Base-by-base conservation (phyloP, 2,888 invertebrate genomes). In the Phytoseiulus persimilis region DNA sequence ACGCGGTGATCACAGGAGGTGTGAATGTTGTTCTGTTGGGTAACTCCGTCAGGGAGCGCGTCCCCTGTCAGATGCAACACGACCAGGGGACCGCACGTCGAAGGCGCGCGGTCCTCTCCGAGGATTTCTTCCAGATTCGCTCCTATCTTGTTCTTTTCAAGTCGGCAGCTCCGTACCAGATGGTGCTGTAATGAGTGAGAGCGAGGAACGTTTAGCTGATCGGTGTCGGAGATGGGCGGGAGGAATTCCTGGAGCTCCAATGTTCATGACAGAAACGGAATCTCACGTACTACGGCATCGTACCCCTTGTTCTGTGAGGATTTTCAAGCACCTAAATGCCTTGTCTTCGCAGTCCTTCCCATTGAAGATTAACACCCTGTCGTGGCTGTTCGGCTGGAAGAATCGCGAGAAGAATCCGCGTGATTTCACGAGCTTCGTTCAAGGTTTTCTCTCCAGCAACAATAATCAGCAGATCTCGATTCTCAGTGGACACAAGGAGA, bases 311-410 rank as follows among this genome's bases (percentile, higher is more conserved):
- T 87, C 87, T n/a, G 87, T 87, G 6, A 87, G 39, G 28, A 32
- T 32, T 87, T 31, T 33, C 45, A 87, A 33, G 87, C 87, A 87
- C 45, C 33, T 87, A 87, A 87, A 87, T 33, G 87, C 87, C 87
- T 87, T 87, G 87, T 87, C 87, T 87, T 87, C 87, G 87, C 87
- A 87, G 45, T 87, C 87, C 87, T 87, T 87, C 33, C 87, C 87
- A 87, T 45, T 87, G 87, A 87, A 87, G 87, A 87, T 87, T 9
- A 87, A 87, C 87, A 87, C 87, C 87, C 87, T 87, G 87, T 87
- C 87, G 33, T 87, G 87, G 87, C 87, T 87, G 32, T 87, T 87
- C 33, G 87, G 87, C 87, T 87, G 23, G n/a, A 87, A 31, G 14
- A 87, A 39, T 6, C 18, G 28, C 65, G 28, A 65, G 5, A 65